Evolutionary conservation across 35 echinoderm and acorn worm genomes (phyloP), one percentile per base, ranked within the genome.

Genomic region (Ophiothrix spiculata): DNA sequence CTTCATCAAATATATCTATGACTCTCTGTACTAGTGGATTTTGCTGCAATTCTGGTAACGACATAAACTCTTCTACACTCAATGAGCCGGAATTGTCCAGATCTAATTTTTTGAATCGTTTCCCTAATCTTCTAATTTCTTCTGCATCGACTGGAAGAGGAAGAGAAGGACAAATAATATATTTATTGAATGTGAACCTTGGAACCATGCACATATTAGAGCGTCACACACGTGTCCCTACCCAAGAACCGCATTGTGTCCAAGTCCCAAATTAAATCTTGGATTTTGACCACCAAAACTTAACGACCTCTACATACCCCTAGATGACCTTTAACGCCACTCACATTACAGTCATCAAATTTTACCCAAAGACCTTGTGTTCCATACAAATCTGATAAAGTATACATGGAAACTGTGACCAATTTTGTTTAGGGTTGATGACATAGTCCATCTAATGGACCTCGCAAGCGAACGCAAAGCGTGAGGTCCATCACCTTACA

Each of bases 41-140:
- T 86, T 99, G 96, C 77, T 99, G 91, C 11, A 99, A 76, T 75
- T 99, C 96, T 60, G 92, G 96, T 83, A 99, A 81, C 23, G 96
- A 99, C 96, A 99, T 99, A 83, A 99, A 99, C 75, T 99, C 96
- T 73, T 99, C 96, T 6, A 99, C 92, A 33, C 96, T 99, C 76
- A 99, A 90, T 31, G 96, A 90, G 4, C 96, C 96, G 6, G 96
- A 99, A 82, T 99, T 99, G 80, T 99, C 96, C 63, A 99, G 77
- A 84, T 99, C 96, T 23, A 99, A 77, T 78, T 99, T 99, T 83
- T 94, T 94, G 38, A 99, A 99, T 1, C 92, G 85, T 77, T 99
- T 99, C 19, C 96, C 96, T 82, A 99, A 84, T 79, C 96, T 87
- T 56, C 89, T 90, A 69, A 99, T 99, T 88, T 99, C 96, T 88